Base-by-base conservation (phyloP, 1,140 invertebrate species). In the Pissodes strobi region DNA sequence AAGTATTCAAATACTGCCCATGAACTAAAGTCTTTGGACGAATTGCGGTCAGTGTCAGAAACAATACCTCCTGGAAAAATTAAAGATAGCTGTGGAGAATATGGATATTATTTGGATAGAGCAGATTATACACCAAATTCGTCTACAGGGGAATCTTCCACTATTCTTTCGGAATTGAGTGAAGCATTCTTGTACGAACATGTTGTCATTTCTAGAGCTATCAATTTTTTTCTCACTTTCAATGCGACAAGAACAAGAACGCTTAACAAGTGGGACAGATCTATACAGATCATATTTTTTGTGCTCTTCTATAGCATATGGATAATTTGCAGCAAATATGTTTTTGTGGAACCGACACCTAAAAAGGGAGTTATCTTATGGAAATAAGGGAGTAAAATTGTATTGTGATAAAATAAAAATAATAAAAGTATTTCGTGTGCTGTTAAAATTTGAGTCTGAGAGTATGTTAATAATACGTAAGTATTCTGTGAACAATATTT, bases 171-270 rank as follows among this genome's bases (percentile, higher is more conserved):
- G 5, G 18, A 45, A 18, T 18, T 2, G 17, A 45, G 23, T n/a
- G 56, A 46, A 21, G 2, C 21, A 13, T 51, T 61, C 25, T 30
- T 52, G 3, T 61, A 61, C n/a, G 58, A 61, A 43, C 48, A 51
- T 17, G 27, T 51, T 23, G 58, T 61, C 6, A 39, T 61, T 38
- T 61, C 48, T 15, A 49, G 21, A 25, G 45, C 34, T 2, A 15
- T 61, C 2, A 43, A 61, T 10, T 61, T 61, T 6, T 38, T 49
- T 15, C n/a, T 22, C 9, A 51, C 46, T 10, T 51, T 39, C 10
- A 49, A 61, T 39, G 46, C 22, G 0, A 10, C 38, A 18, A 49
- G 46, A 30, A 61, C 48, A 8, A 22, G 34, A 51, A 22, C 15
- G 1, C 15, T 51, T 17, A 51, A 0, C 10, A 25, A 10, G 21